Percentiles rank a stretch among this genome's conserved stretches.
These are phyloP conservation scores for Hemiprocne comata DNA, from an alignment of 2,113 vertebrate genomes.

Conservation along the genomic window DNA sequence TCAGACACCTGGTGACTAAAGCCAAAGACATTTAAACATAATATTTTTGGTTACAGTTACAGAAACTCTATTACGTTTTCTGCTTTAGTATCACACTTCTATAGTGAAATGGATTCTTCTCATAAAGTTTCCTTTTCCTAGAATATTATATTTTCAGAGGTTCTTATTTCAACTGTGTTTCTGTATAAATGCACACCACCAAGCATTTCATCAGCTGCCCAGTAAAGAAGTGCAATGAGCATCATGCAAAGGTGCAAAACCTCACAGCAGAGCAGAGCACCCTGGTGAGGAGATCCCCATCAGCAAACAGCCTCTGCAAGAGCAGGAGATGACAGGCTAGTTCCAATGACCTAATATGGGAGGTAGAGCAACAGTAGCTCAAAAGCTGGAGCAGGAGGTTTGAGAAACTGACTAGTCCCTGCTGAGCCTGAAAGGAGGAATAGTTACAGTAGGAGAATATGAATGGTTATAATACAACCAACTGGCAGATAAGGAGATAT, in stretches of 20 bases:
- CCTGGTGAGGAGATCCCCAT: not conserved
- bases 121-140: not conserved
- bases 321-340: not conserved
- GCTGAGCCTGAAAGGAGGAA: not conserved
- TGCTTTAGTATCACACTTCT: not conserved
- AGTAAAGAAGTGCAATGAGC: not conserved
- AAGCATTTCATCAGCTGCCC: not conserved
- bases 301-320: not conserved
- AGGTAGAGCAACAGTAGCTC: not conserved
- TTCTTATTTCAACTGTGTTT: not conserved
- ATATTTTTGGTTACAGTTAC: not conserved
- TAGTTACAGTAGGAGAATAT: not conserved
- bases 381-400: not conserved
- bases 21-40: not conserved
- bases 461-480: not conserved
- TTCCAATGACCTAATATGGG: accelerated
- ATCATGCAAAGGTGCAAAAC: not conserved
- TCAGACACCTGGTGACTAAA: not conserved
- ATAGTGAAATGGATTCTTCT: not conserved
- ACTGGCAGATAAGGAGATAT: not conserved
- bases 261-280: not conserved
- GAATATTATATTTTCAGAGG: not conserved
- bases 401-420: not conserved
- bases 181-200: not conserved
- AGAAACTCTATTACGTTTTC: not conserved